Evolutionary conservation across 2,113 vertebrate species (phyloP), one percentile per base, ranked within the genome.

Genomic region (Scopus umbretta): DNA sequence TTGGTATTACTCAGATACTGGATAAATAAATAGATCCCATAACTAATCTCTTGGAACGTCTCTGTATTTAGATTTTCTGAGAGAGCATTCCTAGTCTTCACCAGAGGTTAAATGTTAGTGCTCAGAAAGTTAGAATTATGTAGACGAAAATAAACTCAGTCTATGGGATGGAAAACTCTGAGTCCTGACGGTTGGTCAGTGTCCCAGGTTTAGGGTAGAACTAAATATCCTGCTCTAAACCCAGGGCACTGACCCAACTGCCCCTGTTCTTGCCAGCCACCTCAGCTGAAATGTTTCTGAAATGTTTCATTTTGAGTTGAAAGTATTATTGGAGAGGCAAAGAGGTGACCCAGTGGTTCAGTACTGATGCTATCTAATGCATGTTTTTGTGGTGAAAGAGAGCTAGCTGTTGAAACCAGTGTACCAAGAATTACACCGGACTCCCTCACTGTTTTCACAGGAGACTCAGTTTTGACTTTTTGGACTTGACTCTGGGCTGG

Each of bases 121-220:
- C 22, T 93, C 84, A 80, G 84, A 61, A 72, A 80, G 88, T 94
- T 96, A 87, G 93, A 94, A 92, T 96, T 74, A 89, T 73, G 52
- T 56, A 70, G 80, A 96, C 63, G 89, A 94, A 97, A 97, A 97
- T 86, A 94, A 97, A 95, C 78, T 66, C 29, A 15, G 12, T 79
- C 86, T 78, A 76, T 90, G 73, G 11, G 53, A 70, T 73, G 74
- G n/a, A 90, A 76, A 81, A 92, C 61, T 74, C 63, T 8, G 25
- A 68, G 58, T 58, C 56, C 25, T 72, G 50, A 40, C 53, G 26
- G 13, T 34, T 82, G 70, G 47, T 85, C 84, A 66, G 32, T 50
- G 49, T 68, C 43, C 42, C 0, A 1, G 19, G 13, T 42, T 73
- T 59, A 78, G 13, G 13, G 40, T 17, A 76, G 53, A 29, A 45